phyloP scores from a whole-genome alignment of 2,888 invertebrate genomes.

The Leucophora obtusa region DNA sequence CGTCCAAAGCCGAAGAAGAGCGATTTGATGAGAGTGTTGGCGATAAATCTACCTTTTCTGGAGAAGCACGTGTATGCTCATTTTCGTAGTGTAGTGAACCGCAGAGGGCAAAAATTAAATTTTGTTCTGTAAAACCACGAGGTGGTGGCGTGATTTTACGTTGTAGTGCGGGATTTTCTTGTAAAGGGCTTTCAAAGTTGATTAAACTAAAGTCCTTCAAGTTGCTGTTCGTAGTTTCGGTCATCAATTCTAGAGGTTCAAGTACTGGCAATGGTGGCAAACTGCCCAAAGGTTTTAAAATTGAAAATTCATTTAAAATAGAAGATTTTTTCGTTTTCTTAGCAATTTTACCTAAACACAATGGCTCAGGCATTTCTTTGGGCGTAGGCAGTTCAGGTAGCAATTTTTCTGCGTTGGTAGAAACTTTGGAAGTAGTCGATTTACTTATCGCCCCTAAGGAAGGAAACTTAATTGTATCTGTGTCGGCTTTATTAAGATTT shows the following conservation, averaged over 20 bases:
- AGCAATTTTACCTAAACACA: neutral
- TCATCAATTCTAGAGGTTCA: constrained; percentile 69
- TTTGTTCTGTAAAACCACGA: constrained; percentile 73
- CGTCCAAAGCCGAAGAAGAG: constrained; percentile 55
- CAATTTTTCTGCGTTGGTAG: constrained; percentile 44
- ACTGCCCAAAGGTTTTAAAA: constrained; percentile 68
- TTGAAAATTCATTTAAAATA: constrained; percentile 69
- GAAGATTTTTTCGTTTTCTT: constrained; percentile 29
- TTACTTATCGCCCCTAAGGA: constrained; percentile 16
- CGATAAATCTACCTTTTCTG: constrained; percentile 58
- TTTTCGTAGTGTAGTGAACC: constrained; percentile 76
- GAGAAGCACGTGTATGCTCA: constrained; percentile 68
- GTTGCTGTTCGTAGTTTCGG: constrained; percentile 10
- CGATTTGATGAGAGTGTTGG: constrained; percentile 54
- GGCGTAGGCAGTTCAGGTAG: constrained; percentile 59
- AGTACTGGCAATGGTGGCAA: constrained; percentile 71
- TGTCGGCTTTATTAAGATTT: constrained; percentile 50
- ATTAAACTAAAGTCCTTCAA: constrained; percentile 73
- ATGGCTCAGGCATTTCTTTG: constrained; percentile 25
- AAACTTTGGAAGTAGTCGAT: constrained; percentile 33
- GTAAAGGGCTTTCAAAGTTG: constrained; percentile 77
- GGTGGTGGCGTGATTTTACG: constrained; percentile 70
- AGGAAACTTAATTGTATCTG: constrained; percentile 11
- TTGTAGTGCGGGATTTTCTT: constrained; percentile 69
- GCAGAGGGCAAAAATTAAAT: constrained; percentile 76